phyloP scores from a whole-genome alignment of 2,888 invertebrate species.

The Lasius fuliginosus region DNA sequence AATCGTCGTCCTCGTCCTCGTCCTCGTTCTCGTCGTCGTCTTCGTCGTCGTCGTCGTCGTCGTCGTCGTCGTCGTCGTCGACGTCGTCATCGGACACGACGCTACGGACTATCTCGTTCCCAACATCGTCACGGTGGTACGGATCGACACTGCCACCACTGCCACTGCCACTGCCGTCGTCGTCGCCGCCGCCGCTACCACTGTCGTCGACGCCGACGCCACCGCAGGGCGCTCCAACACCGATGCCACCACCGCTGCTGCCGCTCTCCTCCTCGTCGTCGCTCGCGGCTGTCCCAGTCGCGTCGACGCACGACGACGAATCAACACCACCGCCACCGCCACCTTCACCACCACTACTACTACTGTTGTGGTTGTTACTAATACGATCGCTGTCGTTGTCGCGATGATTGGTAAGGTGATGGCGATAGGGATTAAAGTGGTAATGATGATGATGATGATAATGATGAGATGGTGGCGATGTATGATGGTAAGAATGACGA shows the following conservation, averaged over 20 bases:
- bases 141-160: conserved; percentile 32
- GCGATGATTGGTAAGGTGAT: conserved; percentile 35
- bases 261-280: background rate
- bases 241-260: conserved; percentile 14
- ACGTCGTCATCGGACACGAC: conserved; percentile 52
- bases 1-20: background rate
- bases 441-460: conserved; percentile 47
- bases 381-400: conserved; percentile 37
- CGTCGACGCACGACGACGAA: conserved; percentile 25
- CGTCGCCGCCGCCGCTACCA: conserved; percentile 69
- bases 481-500: conserved; percentile 9
- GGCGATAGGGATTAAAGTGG: conserved; percentile 13
- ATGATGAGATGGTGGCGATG: conserved; percentile 41
- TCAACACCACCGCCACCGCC: background rate
- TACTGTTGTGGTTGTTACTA: conserved; percentile 22
- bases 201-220: conserved; percentile 81
- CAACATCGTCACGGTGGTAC: conserved; percentile 61
- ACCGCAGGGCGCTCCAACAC: conserved; percentile 30
- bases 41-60: conserved; percentile 49
- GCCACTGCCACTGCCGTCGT: conserved; percentile 64
- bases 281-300: conserved; percentile 72
- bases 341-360: background rate
- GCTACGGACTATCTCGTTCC: conserved; percentile 66
- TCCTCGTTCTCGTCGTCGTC: conserved; percentile 53
- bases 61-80: conserved; percentile 30